A percentile compares a stretch with the other conserved stretches of the same genome.
phyloP scores from a whole-genome alignment of 2,888 invertebrate genomes.

The Pardosa pseudoannulata region DNA sequence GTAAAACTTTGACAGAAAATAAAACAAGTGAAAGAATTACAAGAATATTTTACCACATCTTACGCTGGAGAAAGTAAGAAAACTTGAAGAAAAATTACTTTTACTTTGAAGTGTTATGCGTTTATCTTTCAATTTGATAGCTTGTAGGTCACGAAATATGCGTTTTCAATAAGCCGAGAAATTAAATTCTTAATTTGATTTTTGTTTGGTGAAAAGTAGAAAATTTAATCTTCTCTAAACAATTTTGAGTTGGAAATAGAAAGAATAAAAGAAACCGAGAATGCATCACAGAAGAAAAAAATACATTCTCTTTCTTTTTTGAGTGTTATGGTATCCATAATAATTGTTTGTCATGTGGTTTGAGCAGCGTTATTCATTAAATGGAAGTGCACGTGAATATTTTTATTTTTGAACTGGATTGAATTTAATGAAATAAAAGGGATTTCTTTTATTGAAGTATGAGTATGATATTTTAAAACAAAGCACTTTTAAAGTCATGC shows the following conservation, averaged over 20 bases:
- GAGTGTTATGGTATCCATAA: no score
- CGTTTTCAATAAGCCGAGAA: constrained; percentile 25
- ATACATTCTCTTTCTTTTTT: no score
- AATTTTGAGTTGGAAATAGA: not conserved
- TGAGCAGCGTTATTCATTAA: no score
- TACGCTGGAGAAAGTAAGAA: not conserved
- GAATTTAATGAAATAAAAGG: no score
- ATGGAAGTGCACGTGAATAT: no score
- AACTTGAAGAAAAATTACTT: not conserved
- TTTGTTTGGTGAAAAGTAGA: constrained; percentile 13
- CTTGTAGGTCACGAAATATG: constrained; percentile 2
- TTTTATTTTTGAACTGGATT: no score
- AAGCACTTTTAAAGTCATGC: no score
- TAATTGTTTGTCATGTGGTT: no score
- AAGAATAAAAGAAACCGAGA: not conserved
- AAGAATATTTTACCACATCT: not conserved
- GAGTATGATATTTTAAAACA: no score
- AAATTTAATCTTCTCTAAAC: constrained; percentile 23
- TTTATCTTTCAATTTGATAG: constrained; percentile 17
- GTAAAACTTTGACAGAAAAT: no score
- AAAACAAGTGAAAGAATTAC: not conserved
- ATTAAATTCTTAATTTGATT: constrained; percentile 25
- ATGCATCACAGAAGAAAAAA: no score
- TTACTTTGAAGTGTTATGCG: not conserved
- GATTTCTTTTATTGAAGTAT: no score